Conservation (phyloP, 2,797 vertebrate genomes). For the Rhynchotus rufescens region DNA sequence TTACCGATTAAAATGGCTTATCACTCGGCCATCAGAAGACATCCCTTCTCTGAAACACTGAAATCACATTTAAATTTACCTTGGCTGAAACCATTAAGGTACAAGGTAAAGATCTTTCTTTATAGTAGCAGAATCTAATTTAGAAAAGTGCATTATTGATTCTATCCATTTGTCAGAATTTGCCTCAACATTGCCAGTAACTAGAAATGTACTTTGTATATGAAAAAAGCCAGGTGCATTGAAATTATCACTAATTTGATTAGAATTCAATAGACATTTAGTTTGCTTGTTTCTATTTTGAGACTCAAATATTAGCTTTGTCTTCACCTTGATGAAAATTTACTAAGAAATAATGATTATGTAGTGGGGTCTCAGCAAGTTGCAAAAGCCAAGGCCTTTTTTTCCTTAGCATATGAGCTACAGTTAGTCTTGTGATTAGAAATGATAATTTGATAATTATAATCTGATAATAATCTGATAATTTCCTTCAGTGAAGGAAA, state of each 20-base stretch:
- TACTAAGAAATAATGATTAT: conserved; percentile 2
- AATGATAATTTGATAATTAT: too few species aligned
- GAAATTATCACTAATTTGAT: conserved; percentile 55
- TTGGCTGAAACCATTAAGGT: not conserved
- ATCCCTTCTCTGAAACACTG: not conserved
- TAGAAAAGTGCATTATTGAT: conserved; percentile 66
- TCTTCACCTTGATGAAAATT: conserved; percentile 54
- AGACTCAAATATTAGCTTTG: conserved; percentile 38
- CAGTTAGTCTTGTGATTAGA: not conserved
- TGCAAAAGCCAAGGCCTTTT: not conserved
- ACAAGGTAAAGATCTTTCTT: conserved; percentile 20
- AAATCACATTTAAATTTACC: not conserved
- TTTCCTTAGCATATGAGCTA: not conserved
- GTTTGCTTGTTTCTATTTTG: conserved; percentile 56
- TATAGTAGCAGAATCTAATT: conserved; percentile 59
- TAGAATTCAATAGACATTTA: conserved; percentile 60
- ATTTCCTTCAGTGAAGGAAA: not conserved
- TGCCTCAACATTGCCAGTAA: conserved; percentile 59
- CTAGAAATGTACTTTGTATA: conserved; percentile 50
- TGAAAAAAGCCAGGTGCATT: conserved; percentile 69
- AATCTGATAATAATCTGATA: too few species aligned
- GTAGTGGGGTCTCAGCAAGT: not conserved
- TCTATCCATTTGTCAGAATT: conserved; percentile 53
- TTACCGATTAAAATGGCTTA: conserved; percentile 27
- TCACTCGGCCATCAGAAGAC: not conserved